Conservation (phyloP, 2,797 vertebrate genomes). For the Lemur catta region DNA sequence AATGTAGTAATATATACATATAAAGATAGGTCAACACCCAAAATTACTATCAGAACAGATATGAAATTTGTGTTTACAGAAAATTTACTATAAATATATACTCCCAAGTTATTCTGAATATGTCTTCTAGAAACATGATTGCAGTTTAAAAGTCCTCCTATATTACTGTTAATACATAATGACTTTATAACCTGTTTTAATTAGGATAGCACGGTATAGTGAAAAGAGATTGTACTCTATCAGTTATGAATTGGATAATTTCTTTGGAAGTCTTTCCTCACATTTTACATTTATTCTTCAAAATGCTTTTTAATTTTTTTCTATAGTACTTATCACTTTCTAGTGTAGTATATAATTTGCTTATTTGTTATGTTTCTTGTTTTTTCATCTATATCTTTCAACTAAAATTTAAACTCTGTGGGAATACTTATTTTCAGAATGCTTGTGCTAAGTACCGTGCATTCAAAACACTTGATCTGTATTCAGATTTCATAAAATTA, state of each 20-base stretch:
- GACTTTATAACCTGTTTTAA: slow-evolving; percentile 66
- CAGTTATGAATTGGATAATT: slow-evolving; percentile 31
- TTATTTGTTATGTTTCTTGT: slow-evolving; percentile 30
- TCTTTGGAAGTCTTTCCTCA: slow-evolving; percentile 16
- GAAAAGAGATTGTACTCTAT: slow-evolving; percentile 30
- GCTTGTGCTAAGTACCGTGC: background rate
- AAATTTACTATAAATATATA: slow-evolving; percentile 39
- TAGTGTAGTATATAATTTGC: background rate
- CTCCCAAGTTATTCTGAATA: slow-evolving; percentile 17
- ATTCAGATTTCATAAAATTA: slow-evolving; percentile 26
- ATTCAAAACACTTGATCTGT: background rate
- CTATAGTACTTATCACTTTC: background rate
- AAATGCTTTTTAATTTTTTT: slow-evolving; percentile 23
- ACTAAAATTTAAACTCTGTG: background rate
- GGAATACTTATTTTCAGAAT: background rate
- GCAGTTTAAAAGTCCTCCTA: slow-evolving; percentile 54
- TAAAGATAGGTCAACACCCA: background rate
- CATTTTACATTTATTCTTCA: slow-evolving; percentile 39
- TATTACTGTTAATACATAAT: slow-evolving; percentile 57
- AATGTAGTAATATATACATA: background rate
- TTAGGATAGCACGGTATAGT: background rate
- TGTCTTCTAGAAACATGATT: slow-evolving; percentile 33
- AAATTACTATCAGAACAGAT: slow-evolving; percentile 1
- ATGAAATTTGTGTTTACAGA: slow-evolving; percentile 12
- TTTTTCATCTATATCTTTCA: background rate